Evolutionary conservation across 1,140 invertebrate species (phyloP).

Genomic region (Drosophila teissieri): DNA sequence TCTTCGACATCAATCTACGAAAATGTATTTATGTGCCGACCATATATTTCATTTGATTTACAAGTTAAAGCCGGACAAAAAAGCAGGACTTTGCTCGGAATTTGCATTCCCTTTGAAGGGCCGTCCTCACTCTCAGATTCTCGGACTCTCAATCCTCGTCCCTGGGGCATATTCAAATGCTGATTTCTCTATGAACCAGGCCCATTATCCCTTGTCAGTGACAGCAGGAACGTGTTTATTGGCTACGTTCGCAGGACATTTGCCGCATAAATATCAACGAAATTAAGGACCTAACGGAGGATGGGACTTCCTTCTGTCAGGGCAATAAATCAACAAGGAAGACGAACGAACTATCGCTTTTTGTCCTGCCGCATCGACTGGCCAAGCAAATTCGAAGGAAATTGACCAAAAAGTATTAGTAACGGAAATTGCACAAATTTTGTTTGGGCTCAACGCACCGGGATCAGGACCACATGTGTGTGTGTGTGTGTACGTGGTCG

Average conservation of each 20-base stretch:
- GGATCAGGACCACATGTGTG: slow-evolving; percentile 28
- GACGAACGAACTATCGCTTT: slow-evolving; percentile 33
- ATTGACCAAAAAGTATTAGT: slow-evolving; percentile 81
- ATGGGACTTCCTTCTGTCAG: slow-evolving; percentile 43
- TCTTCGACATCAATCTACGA: slow-evolving; percentile 62
- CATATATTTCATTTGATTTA: slow-evolving; percentile 82
- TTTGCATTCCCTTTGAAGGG: slow-evolving; percentile 78
- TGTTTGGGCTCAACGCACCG: slow-evolving; percentile 36
- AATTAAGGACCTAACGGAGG: slow-evolving; percentile 73
- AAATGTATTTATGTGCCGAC: slow-evolving; percentile 66
- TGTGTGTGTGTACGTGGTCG: not conserved
- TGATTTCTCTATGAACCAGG: slow-evolving; percentile 59
- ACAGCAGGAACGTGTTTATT: slow-evolving; percentile 76
- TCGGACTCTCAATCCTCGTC: slow-evolving; percentile 9
- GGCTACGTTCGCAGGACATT: slow-evolving; percentile 67
- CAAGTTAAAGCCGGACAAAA: slow-evolving; percentile 43
- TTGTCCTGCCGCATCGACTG: slow-evolving; percentile 23
- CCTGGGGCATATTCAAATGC: slow-evolving; percentile 77
- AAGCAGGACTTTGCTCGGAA: slow-evolving; percentile 50
- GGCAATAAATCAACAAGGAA: slow-evolving; percentile 76
- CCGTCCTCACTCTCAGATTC: not conserved
- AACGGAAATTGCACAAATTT: slow-evolving; percentile 81
- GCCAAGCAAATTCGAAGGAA: slow-evolving; percentile 66
- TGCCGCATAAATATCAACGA: slow-evolving; percentile 82
- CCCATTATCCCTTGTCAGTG: slow-evolving; percentile 80